Evolutionary conservation across 2,888 invertebrate species (phyloP), one percentile per base, ranked within the genome.

Genomic region (Platerodrilus igneus): DNA sequence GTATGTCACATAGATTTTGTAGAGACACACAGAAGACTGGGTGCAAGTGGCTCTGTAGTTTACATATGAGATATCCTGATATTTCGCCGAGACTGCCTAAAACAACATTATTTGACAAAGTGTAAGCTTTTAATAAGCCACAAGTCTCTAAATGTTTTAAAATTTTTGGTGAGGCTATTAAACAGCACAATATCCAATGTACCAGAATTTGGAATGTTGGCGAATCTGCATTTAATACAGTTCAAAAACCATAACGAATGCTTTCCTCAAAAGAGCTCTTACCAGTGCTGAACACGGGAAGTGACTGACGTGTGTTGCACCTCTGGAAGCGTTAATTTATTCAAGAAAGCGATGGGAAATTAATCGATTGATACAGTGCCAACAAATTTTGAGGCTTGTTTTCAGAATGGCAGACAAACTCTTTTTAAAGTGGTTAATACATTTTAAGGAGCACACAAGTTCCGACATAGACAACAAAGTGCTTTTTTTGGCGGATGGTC

Each of bases 261-360:
- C n/a, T n/a, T n/a, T n/a, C n/a, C n/a, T n/a, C n/a, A n/a, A n/a
- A n/a, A n/a, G n/a, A n/a, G n/a, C n/a, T n/a, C n/a, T n/a, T n/a
- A n/a, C n/a, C n/a, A n/a, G n/a, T n/a, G n/a, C n/a, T n/a, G n/a
- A n/a, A 53, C 49, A 58, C 28, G 19, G 7, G 14, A 53, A 55
- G 16, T 48, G 53, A 35, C 56, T 56, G 17, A 55, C 60, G 20
- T 53, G 49, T 41, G 60, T 60, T 1, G 35, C n/a, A 39, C n/a
- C n/a, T 28, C 61, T 62, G 13, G 64, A 64, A 4, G 50, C 53
- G 8, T 49, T 66, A 14, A 48, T 65, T 35, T 64, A 48, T 59
- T 64, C 7, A 49, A 60, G 28, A 54, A 56, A 14, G 50, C 56
- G 7, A 4, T 4, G 32, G 9, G 9, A 10, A 6, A 52, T 15